phyloP scores from a whole-genome alignment of 2,888 invertebrate genomes.

The Halictus quadricinctus region DNA sequence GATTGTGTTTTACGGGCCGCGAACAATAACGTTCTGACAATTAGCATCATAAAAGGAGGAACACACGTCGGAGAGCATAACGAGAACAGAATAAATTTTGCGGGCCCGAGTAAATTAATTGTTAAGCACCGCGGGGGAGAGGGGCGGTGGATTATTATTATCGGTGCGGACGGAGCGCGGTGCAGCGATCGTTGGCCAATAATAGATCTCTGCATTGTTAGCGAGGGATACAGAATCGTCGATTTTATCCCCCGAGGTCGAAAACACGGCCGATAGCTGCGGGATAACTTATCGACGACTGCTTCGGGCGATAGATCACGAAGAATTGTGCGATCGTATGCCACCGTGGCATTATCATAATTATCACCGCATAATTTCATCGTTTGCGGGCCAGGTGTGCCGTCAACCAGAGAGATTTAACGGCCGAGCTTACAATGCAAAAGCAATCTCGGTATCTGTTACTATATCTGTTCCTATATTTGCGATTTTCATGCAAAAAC shows the following conservation, averaged over 20 bases:
- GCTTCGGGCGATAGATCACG: constrained; percentile 21
- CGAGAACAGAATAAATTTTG: constrained; percentile 62
- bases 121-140: neutral
- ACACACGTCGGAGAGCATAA: constrained; percentile 60
- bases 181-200: constrained; percentile 10
- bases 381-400: constrained; percentile 1
- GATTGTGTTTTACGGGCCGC: constrained; percentile 48
- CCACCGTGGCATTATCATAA: neutral
- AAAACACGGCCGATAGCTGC: neutral
- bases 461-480: neutral
- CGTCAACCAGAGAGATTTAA: neutral
- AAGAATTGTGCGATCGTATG: constrained; percentile 30
- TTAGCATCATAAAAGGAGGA: constrained; percentile 61
- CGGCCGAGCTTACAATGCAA: neutral
- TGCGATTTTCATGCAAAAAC: neutral
- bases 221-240: constrained; percentile 17
- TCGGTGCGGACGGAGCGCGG: constrained; percentile 7
- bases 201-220: constrained; percentile 42
- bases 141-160: neutral
- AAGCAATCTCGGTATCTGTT: neutral
- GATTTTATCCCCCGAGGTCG: constrained; percentile 42
- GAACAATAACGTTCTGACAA: constrained; percentile 62
- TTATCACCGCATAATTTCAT: neutral
- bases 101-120: constrained; percentile 41
- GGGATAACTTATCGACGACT: constrained; percentile 39